phyloP scores from a whole-genome alignment of 1,140 invertebrate genomes.

The Andricus grossulariae region DNA sequence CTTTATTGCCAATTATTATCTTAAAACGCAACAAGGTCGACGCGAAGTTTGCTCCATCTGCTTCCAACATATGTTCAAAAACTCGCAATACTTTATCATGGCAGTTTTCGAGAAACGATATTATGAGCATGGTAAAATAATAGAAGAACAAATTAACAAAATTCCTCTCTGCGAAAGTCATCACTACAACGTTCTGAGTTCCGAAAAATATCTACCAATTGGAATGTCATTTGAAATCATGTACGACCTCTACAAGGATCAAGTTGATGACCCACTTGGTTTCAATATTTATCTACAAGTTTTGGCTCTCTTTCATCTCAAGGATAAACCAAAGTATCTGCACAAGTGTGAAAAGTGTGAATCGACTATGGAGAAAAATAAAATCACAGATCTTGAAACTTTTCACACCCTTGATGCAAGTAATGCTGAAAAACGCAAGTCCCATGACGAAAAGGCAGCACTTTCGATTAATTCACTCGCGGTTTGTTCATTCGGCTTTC shows the following conservation, averaged over 20 bases:
- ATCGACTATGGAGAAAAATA: too few relatives aligned
- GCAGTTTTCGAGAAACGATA: neutral
- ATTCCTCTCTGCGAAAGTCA: conserved; percentile 7
- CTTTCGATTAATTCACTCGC: neutral
- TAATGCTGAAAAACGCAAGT: neutral
- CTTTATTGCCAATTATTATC: neutral
- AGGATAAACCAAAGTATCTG: too few relatives aligned
- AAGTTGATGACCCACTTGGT: neutral
- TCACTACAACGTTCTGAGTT: neutral
- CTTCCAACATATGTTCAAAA: too few relatives aligned
- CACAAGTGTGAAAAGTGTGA: too few relatives aligned
- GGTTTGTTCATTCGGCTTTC: conserved; percentile 59
- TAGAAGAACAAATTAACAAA: neutral
- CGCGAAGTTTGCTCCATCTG: too few relatives aligned
- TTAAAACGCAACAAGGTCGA: neutral
- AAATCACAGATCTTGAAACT: neutral
- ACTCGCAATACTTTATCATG: neutral
- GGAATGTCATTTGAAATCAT: neutral
- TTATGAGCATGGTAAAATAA: neutral
- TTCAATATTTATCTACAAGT: too few relatives aligned
- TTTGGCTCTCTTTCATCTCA: too few relatives aligned
- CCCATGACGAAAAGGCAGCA: neutral
- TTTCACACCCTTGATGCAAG: neutral
- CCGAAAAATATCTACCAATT: conserved; percentile 4
- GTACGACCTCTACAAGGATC: conserved; percentile 1